These are phyloP conservation scores for Abrostola tripartita DNA, from an alignment of 2,888 invertebrate genomes.

Conservation along the genomic window DNA sequence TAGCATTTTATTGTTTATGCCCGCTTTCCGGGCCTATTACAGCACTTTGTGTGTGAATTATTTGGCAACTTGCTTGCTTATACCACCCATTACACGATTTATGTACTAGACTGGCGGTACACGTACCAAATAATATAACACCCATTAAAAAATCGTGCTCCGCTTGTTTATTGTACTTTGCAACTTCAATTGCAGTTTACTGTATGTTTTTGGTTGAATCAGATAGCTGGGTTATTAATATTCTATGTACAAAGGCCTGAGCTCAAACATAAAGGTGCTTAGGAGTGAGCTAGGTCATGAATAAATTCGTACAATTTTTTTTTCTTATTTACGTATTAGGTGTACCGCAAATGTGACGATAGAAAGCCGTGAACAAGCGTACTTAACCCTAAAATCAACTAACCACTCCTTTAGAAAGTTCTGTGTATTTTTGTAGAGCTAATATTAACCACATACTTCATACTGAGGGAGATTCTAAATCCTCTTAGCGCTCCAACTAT, in stretches of 20 bases:
- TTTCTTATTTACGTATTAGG: background rate
- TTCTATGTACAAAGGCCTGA: conserved; percentile 23
- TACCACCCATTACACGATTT: conserved; percentile 79
- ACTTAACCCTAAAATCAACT: conserved; percentile 26
- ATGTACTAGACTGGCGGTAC: conserved; percentile 64
- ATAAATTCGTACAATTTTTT: no score
- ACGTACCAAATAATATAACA: conserved; percentile 56
- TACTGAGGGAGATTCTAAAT: conserved; percentile 47
- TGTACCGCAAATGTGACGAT: background rate
- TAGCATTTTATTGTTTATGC: conserved; percentile 82
- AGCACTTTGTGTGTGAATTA: conserved; percentile 81
- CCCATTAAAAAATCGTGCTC: conserved; percentile 53
- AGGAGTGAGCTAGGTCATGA: background rate
- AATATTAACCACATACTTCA: conserved; percentile 45
- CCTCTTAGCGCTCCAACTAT: conserved; percentile 55
- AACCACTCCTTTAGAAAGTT: conserved; percentile 31
- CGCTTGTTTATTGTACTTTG: conserved; percentile 45
- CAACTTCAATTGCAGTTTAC: conserved; percentile 25
- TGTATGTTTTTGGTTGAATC: conserved; percentile 29
- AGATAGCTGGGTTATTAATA: conserved; percentile 34
- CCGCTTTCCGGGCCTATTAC: conserved; percentile 72
- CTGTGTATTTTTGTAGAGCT: conserved; percentile 25
- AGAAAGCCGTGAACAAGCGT: conserved; percentile 10
- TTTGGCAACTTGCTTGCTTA: conserved; percentile 76
- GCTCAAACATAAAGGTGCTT: conserved; percentile 7